These are phyloP conservation scores for Akabosia matsudoensis DNA, from an alignment of 1,140 invertebrate species.

Conservation along the genomic window DNA sequence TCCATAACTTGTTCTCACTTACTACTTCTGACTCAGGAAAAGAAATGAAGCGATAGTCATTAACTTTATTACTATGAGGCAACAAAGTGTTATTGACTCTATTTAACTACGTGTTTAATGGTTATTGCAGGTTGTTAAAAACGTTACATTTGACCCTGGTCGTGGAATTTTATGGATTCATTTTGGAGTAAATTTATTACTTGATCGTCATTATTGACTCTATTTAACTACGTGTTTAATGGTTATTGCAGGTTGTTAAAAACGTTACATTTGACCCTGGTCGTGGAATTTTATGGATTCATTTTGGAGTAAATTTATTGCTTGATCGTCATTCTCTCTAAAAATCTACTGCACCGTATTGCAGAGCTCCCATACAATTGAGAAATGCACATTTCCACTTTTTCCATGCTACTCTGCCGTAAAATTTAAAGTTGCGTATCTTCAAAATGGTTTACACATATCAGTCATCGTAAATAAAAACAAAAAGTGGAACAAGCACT, in stretches of 20 bases:
- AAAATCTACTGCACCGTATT: no score
- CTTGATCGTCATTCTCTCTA: background rate
- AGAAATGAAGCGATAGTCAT: background rate
- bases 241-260: conserved; percentile 4
- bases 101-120: conserved; percentile 15
- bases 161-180: background rate
- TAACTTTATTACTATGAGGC: conserved; percentile 5
- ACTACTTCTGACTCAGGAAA: no score
- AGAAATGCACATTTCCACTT: no score
- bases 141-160: background rate
- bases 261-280: background rate
- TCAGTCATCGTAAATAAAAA: background rate
- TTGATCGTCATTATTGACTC: background rate
- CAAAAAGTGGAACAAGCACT: background rate
- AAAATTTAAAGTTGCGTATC: background rate
- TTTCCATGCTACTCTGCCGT: no score
- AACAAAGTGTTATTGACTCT: conserved; percentile 21
- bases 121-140: conserved; percentile 5
- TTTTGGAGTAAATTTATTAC: conserved; percentile 8
- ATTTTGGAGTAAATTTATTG: conserved; percentile 9
- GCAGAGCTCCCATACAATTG: no score
- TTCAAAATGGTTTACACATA: no score
- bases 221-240: background rate
- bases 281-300: background rate
- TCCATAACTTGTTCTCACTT: background rate